Evolutionary conservation across 2,113 vertebrate species (phyloP).

Genomic region (Spilogale gracilis): DNA sequence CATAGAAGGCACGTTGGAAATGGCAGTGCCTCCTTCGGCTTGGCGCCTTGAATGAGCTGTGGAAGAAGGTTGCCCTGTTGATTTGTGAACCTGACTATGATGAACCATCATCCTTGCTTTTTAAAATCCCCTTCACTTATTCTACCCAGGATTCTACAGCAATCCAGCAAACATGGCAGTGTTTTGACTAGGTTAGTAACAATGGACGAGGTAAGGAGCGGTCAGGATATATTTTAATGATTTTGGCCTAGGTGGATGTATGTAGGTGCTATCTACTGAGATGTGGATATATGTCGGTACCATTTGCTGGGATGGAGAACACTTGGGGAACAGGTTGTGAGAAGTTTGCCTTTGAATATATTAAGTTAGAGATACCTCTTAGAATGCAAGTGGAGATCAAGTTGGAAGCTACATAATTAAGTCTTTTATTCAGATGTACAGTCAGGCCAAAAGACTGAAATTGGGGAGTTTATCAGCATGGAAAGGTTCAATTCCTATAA

Average conservation of each 20-base stretch:
- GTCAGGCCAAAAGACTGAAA: neutral
- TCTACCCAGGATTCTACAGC: neutral
- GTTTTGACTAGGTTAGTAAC: neutral
- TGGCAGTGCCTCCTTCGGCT: neutral
- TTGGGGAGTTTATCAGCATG: neutral
- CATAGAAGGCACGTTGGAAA: neutral
- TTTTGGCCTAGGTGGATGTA: neutral
- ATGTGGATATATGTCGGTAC: neutral
- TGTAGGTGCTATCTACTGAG: neutral
- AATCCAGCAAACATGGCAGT: neutral
- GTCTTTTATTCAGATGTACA: constrained; percentile 38
- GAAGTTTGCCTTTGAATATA: constrained; percentile 8
- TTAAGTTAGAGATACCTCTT: constrained; percentile 23
- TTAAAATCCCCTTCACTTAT: neutral
- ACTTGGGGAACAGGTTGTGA: neutral
- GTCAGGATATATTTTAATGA: neutral
- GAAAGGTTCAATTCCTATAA: constrained; percentile 36
- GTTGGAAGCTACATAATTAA: neutral
- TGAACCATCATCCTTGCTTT: neutral
- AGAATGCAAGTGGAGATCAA: neutral
- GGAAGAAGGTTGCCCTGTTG: neutral
- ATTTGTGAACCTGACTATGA: neutral
- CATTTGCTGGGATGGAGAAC: neutral
- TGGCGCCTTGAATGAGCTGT: neutral
- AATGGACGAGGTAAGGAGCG: neutral